These are phyloP conservation scores for Rotaria magnacalcarata DNA, from an alignment of 2,888 invertebrate species.

Conservation along the genomic window DNA sequence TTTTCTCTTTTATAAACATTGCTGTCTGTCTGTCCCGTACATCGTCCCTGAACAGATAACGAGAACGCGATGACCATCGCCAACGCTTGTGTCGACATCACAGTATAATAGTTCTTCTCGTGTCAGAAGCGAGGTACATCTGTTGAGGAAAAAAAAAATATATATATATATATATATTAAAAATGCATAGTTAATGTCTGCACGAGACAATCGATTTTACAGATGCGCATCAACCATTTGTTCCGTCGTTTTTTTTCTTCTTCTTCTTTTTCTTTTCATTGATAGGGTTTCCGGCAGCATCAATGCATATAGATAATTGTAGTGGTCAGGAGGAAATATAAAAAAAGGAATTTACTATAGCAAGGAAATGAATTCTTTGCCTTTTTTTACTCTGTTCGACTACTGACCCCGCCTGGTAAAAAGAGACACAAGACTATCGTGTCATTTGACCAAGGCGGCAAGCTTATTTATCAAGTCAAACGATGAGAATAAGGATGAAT, in stretches of 20 bases:
- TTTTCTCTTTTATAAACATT: not conserved
- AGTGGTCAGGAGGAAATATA: not conserved
- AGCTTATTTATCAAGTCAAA: not conserved
- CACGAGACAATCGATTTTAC: constrained; percentile 26
- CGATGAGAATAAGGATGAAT: not conserved
- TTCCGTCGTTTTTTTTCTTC: too few species aligned
- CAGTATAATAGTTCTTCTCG: not conserved
- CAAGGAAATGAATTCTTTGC: not conserved
- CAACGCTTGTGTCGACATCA: not conserved
- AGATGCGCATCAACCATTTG: not conserved
- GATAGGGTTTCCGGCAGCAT: not conserved
- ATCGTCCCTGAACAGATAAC: constrained; percentile 11
- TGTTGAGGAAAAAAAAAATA: not conserved
- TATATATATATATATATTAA: not conserved
- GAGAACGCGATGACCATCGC: constrained; percentile 25
- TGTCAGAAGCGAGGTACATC: not conserved
- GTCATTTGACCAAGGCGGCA: not conserved
- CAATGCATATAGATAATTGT: not conserved
- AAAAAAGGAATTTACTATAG: not conserved
- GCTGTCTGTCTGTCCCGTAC: not conserved
- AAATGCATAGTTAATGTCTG: not conserved
- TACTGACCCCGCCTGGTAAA: not conserved
- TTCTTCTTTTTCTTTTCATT: not conserved
- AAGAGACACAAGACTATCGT: not conserved
- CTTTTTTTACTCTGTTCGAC: not conserved